Percentiles rank a stretch among this genome's conserved stretches.
These are phyloP conservation scores for Triplophysa bombifrons DNA, from an alignment of 2,797 vertebrate species.

Conservation along the genomic window DNA sequence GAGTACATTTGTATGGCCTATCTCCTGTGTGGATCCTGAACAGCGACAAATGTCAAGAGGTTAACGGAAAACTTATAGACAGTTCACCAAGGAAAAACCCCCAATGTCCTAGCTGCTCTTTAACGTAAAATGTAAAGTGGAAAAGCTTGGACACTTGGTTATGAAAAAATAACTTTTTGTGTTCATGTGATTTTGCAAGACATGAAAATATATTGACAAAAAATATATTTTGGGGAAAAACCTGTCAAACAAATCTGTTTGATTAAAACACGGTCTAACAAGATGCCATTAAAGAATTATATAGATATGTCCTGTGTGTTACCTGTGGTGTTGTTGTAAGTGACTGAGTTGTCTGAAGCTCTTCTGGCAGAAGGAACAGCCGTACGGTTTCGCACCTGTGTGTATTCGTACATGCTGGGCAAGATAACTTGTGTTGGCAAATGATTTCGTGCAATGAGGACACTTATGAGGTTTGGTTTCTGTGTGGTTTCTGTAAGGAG, in stretches of 20 bases:
- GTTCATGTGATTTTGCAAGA: neutral
- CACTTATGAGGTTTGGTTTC: slow-evolving; percentile 99
- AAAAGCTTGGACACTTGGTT: neutral
- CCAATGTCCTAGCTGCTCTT: too few species aligned
- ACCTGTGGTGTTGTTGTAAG: slow-evolving; percentile 99
- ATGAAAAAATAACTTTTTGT: too few species aligned
- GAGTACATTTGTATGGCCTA: slow-evolving; percentile 93
- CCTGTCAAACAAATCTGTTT: too few species aligned
- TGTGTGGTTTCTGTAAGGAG: slow-evolving; percentile 83
- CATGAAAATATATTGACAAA: too few species aligned
- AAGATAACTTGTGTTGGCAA: slow-evolving; percentile 98
- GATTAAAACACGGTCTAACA: too few species aligned
- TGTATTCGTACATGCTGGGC: slow-evolving; percentile 98
- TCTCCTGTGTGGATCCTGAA: slow-evolving; percentile 97
- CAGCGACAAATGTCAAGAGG: neutral
- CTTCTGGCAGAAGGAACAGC: slow-evolving; percentile 96
- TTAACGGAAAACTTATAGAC: neutral
- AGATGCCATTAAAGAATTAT: slow-evolving; percentile 34
- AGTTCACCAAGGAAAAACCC: too few species aligned
- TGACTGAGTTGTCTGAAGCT: slow-evolving; percentile 98
- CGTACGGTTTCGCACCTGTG: slow-evolving; percentile 97
- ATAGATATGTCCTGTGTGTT: slow-evolving; percentile 38
- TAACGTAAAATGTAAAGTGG: too few species aligned
- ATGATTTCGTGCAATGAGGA: slow-evolving; percentile 98
- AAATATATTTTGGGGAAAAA: too few species aligned